Base-by-base conservation (phyloP, 2,113 vertebrate species). In the Oreochromis aureus region DNA sequence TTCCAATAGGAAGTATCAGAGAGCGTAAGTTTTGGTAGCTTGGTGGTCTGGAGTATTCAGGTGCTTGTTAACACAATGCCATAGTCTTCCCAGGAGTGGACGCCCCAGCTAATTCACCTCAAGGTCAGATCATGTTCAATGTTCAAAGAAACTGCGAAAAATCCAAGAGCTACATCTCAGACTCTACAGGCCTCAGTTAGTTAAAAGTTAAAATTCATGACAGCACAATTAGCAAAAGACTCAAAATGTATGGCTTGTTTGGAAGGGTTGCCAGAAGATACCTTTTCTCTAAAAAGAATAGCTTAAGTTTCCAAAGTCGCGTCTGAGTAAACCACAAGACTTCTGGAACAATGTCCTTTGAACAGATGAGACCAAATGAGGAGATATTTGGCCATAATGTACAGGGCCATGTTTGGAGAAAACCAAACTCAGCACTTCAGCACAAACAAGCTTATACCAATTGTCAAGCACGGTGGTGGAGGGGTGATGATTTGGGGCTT, bases 401-500 rank as follows among this genome's bases (percentile, higher is more conserved):
- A 18, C 22, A 73, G 69, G 10, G 0, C 12, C 66, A 71, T 71
- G 39, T 71, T 27, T 71, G 39, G 66, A 71, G 39, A 24, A 71
- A 16, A 71, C 36, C 66, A 71, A 44, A 44, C 66, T 0, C 2
- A 16, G 66, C 12, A 44, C 36, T 44, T 71, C 12, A 44, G n/a
- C 13, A 46, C 39, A 73, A 73, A 46, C 41, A 73, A n/a, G 6
- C 22, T 73, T 16, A 73, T 73, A 73, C 22, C 22, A 73, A 5
- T 22, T 73, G 22, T 48, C 41, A 73, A 18, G 69, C 22, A 73
- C 5, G 22, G 41, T 48, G 41, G 41, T 73, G 69, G 69, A 73
- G 69, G 22, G 22, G 41, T 73, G 41, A 46, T 46, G 69, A 73
- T 46, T 73, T 73, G 69, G 69, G 41, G 69, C 22, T 46, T 46